Percentiles rank a stretch among this genome's conserved stretches.
These are phyloP conservation scores for Drosophila tristis DNA, from an alignment of 1,140 invertebrate species.

Conservation along the genomic window DNA sequence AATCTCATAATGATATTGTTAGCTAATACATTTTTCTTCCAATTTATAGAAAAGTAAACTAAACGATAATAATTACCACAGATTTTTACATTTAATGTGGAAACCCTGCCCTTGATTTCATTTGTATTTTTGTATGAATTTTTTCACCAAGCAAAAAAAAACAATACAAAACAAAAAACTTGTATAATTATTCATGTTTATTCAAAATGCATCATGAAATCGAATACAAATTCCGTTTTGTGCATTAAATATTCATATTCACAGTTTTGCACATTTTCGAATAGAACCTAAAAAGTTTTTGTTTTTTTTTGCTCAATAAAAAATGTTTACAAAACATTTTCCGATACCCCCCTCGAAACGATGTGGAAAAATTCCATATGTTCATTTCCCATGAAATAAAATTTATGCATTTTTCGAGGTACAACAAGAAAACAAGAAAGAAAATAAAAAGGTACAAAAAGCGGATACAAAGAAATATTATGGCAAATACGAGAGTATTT, in stretches of 20 bases:
- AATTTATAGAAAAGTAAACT: too few relatives aligned
- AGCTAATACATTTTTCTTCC: too few relatives aligned
- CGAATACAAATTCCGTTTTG: constrained; percentile 10
- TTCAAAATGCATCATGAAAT: constrained; percentile 3
- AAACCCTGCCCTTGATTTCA: too few relatives aligned
- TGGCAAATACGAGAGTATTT: constrained; percentile 41
- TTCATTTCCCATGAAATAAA: constrained; percentile 70
- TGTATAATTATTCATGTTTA: constrained; percentile 8
- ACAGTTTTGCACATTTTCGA: constrained; percentile 16
- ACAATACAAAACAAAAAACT: neutral
- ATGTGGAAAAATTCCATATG: constrained; percentile 53
- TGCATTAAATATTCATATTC: constrained; percentile 20
- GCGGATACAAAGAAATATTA: constrained; percentile 55
- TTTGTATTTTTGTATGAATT: too few relatives aligned
- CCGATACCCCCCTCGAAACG: constrained; percentile 4
- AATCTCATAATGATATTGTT: too few relatives aligned
- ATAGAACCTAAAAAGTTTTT: neutral
- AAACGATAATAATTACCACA: too few relatives aligned
- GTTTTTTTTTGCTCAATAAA: neutral
- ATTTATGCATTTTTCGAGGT: constrained; percentile 68
- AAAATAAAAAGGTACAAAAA: constrained; percentile 37
- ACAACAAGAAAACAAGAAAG: constrained; percentile 15
- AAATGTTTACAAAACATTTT: constrained; percentile 6
- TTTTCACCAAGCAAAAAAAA: too few relatives aligned
- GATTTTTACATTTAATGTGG: too few relatives aligned